Evolutionary conservation across 2,888 invertebrate species (phyloP).

Genomic region (Volucella inanis): DNA sequence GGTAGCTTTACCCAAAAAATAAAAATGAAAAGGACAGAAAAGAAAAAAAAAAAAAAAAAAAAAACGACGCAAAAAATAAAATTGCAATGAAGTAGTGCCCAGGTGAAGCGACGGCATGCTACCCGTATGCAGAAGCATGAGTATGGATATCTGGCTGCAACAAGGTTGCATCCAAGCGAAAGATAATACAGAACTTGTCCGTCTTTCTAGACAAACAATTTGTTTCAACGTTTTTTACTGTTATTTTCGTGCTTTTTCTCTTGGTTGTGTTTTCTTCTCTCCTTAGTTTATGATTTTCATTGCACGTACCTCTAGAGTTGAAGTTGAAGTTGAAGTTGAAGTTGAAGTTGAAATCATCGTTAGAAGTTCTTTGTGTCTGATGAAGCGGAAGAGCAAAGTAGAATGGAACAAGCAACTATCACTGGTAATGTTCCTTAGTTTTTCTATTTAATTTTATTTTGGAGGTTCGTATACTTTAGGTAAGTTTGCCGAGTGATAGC

Average conservation of each 20-base stretch:
- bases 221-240: constrained; percentile 60
- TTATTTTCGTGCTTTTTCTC: constrained; percentile 8
- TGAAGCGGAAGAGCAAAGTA: constrained; percentile 32
- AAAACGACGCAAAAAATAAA: constrained; percentile 9
- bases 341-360: constrained; percentile 51
- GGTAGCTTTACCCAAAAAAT: neutral
- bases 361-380: constrained; percentile 61
- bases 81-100: constrained; percentile 28
- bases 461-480: constrained; percentile 15
- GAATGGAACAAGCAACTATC: constrained; percentile 24
- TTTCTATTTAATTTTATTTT: constrained; percentile 10
- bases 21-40: neutral
- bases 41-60: constrained; percentile 19
- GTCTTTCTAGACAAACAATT: constrained; percentile 73
- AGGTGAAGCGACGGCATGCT: neutral
- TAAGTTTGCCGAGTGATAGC: constrained; percentile 51
- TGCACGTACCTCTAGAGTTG: constrained; percentile 46
- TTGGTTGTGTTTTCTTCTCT: constrained; percentile 3
- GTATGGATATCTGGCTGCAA: constrained; percentile 39
- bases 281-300: constrained; percentile 67
- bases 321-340: no score
- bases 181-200: constrained; percentile 70
- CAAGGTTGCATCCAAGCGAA: constrained; percentile 63
- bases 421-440: neutral
- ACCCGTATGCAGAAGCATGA: no score